Conservation (phyloP, 2,113 vertebrate species). For the Hymenochirus boettgeri region DNA sequence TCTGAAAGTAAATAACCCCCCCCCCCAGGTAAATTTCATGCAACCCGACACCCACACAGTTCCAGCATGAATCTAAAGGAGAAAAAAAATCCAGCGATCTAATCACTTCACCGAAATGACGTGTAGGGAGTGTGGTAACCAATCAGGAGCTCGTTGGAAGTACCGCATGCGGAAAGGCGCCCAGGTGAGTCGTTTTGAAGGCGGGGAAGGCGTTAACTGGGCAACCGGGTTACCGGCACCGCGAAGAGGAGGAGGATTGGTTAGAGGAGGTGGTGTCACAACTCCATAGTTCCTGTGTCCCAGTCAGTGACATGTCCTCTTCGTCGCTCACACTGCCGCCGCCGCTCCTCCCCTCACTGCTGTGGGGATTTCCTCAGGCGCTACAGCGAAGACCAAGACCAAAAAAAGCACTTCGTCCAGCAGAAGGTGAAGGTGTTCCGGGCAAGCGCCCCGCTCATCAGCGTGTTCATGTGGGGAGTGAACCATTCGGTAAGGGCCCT, state of each 20-base stretch:
- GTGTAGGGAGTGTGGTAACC: neutral
- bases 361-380: conserved; percentile 49
- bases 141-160: conserved; percentile 7
- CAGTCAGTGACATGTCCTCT: conserved; percentile 34
- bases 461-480: conserved; percentile 87
- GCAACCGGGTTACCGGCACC: conserved; percentile 29
- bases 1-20: too few relatives aligned
- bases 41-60: too few relatives aligned
- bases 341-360: conserved; percentile 30
- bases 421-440: conserved; percentile 87
- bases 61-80: too few relatives aligned
- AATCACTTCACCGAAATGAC: neutral
- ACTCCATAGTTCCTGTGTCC: conserved; percentile 14
- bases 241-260: conserved; percentile 42
- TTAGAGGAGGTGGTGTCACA: conserved; percentile 34
- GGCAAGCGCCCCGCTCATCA: conserved; percentile 77
- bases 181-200: conserved; percentile 22
- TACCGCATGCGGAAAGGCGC: conserved; percentile 11
- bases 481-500: conserved; percentile 79
- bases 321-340: neutral
- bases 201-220: conserved; percentile 16
- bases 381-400: conserved; percentile 72
- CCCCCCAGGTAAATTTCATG: too few relatives aligned
- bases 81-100: conserved; percentile 12
- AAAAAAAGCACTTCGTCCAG: conserved; percentile 92